Base-by-base conservation (phyloP, 2,113 vertebrate genomes). In the Aphyosemion australe region DNA sequence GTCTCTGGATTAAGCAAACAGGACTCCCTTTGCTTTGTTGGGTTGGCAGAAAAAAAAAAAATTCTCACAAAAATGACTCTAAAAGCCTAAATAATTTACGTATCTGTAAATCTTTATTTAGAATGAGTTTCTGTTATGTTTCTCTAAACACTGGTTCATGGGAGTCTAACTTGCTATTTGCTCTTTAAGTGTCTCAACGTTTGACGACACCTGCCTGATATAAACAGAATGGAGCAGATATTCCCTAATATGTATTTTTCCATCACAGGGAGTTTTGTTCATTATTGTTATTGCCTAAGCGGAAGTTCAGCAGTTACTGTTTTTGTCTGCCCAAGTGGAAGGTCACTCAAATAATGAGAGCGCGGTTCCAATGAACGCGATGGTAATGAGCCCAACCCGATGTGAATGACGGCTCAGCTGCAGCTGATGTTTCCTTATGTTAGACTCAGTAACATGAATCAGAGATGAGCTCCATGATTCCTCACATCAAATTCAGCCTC, bases 341-440 rank as follows among this genome's bases (percentile, higher is more conserved):
- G 85, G 64, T 66, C 4, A 20, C 26, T 69, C 64, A 41, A 76
- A 84, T 81, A 86, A 87, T 31, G 51, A 82, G 82, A 81, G 79
- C 67, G 26, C 54, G 46, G 59, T 64, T 70, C 69, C 61, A 90
- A 90, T 90, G 84, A 84, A n/a, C n/a, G n/a, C n/a, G 56, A 87
- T 90, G 89, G 60, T 90, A 92, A 91, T 90, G 86, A 91, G 81
- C 42, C 70, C 64, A 69, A 83, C 87, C 64, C 74, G 77, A 76
- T 71, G 71, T 76, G 61, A 50, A 37, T 1, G 7, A 37, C 2
- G 59, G 70, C 47, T 83, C 79, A 83, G 84, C 69, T 60, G 71
- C 66, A 76, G 54, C 70, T 52, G 42, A 45, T 56, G 46, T 42
- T 57, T 67, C 57, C 45, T 69, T 72, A 65, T 48, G 69, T 61